These are phyloP conservation scores for Psittacus erithacus DNA, from an alignment of 2,113 vertebrate species.

Conservation along the genomic window DNA sequence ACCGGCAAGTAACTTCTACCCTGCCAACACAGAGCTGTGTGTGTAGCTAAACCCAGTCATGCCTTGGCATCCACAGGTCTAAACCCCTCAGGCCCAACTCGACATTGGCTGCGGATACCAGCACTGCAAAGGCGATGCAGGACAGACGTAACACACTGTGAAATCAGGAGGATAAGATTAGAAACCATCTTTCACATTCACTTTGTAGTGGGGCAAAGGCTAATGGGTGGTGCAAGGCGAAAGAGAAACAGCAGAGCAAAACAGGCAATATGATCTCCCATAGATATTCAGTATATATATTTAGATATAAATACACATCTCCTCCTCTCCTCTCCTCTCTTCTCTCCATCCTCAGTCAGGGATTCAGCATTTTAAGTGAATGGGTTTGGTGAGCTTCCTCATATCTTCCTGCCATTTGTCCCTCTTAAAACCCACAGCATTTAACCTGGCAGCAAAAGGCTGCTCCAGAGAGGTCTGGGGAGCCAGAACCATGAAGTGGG, in stretches of 20 bases:
- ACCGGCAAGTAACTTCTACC: not conserved
- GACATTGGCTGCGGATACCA: not conserved
- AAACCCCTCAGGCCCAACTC: not conserved
- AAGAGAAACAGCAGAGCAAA: not conserved
- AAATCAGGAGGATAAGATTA: not conserved
- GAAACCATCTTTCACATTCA: not conserved
- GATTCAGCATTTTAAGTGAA: not conserved
- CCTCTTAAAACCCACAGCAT: not conserved
- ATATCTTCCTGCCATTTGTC: not conserved
- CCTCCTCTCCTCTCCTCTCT: not conserved
- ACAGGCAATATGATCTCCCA: not conserved
- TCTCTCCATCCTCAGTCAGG: not conserved
- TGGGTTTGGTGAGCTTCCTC: not conserved
- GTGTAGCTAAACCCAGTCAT: fast-evolving
- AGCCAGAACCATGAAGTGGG: not conserved
- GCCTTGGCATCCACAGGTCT: not conserved
- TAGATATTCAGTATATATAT: not conserved
- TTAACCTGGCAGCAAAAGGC: not conserved
- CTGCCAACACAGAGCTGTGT: not conserved
- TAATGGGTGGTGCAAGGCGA: not conserved
- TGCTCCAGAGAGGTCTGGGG: not conserved
- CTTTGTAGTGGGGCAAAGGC: not conserved
- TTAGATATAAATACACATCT: not conserved
- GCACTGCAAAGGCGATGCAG: not conserved
- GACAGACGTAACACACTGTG: no score